Base-by-base conservation (phyloP, 2,888 invertebrate genomes). In the Sesamia inferens region DNA sequence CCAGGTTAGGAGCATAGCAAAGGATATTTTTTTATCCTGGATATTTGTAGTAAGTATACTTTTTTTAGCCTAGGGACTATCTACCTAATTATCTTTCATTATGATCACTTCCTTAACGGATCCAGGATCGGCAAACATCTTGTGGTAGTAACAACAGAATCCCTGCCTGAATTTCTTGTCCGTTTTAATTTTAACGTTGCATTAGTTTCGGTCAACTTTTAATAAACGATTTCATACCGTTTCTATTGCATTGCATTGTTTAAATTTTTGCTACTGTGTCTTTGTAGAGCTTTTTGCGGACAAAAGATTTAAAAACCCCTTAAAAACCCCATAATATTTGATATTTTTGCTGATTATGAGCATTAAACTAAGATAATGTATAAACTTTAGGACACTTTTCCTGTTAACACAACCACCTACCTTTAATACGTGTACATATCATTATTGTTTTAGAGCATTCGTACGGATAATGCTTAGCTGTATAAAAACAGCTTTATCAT, bases 401-500 rank as follows among this genome's bases (percentile, higher is more conserved):
- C 7, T 47, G 24, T 24, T 24, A 8, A 64, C 47, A 24, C 47
- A 24, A 2, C 6, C 22, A 3, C n/a, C 10, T 8, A 13, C 55
- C 55, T 55, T 22, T 55, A 55, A 22, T 6, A 22, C 6, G 22
- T 22, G 11, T 51, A 51, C 19, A 51, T 51, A 54, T n/a, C 10
- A 11, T 54, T 61, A 31, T 31, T 39, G n/a, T 14, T 61, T n/a
- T 39, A 39, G 14, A 14, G n/a, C 39, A 42, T 62, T 42, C 0
- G 31, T 31, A 31, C 31, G 31, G 31, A 14, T 42, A 42, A 10
- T 44, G 22, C 22, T 22, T 63, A 7, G 11, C 13, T 19, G 47
- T 24, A 44, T 16, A 47, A 24, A 13, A n/a, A 31, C n/a, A 62
- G 55, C 62, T 63, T 19, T 75, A 48, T 63, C 63, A 42, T 75